A percentile compares a stretch with the other conserved stretches of the same genome.
Evolutionary conservation across 2,113 vertebrate genomes (phyloP).

Genomic region (Tinamus guttatus): DNA sequence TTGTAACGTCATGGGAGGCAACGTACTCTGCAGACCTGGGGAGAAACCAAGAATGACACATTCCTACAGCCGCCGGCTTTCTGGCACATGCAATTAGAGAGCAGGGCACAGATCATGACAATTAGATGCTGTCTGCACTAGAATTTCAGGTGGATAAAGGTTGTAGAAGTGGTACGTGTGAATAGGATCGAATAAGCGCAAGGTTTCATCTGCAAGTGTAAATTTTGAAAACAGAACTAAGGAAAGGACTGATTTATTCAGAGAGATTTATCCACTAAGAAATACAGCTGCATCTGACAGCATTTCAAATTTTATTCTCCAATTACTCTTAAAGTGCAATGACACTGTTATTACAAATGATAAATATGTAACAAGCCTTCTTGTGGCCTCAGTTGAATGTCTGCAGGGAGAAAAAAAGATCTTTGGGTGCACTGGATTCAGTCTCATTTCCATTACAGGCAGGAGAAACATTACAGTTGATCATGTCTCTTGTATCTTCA

Average conservation of each 20-base stretch:
- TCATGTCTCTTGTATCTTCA: background rate
- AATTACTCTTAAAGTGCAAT: background rate
- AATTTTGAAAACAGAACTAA: background rate
- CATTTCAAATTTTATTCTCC: conserved; percentile 21
- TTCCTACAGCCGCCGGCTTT: background rate
- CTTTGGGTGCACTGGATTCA: background rate
- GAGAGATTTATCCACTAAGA: background rate
- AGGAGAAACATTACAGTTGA: background rate
- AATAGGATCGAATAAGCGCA: background rate
- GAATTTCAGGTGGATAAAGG: background rate
- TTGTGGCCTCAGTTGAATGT: background rate
- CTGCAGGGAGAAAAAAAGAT: background rate
- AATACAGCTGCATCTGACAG: background rate
- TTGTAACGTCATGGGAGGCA: background rate
- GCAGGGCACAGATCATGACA: background rate
- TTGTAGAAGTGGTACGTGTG: background rate
- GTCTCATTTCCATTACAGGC: background rate
- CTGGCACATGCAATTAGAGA: background rate
- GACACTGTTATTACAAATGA: background rate
- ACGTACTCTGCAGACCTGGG: background rate
- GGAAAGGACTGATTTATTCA: background rate
- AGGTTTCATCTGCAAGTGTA: background rate
- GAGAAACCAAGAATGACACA: background rate
- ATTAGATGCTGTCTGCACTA: background rate
- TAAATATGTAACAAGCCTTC: background rate